Base-by-base conservation (phyloP, 2,888 invertebrate species). In the Cepaea hortensis region DNA sequence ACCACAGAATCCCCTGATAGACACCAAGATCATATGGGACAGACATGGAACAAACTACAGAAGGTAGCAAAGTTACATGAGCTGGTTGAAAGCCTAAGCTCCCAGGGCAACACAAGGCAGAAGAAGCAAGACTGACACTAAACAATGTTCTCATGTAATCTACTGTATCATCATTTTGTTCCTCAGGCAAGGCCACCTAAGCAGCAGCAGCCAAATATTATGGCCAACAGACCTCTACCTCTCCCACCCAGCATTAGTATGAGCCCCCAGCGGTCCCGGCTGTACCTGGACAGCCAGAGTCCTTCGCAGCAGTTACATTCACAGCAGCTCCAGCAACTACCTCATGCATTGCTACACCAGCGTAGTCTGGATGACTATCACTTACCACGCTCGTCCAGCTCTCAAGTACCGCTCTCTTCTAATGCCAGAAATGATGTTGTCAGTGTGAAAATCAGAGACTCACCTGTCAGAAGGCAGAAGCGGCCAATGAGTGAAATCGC, bases 171-270 rank as follows among this genome's bases (percentile, higher is more conserved):
- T 79, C 35, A 55, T 55, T 55, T 55, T 6, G 11, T 55, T 46
- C 15, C 4, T n/a, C 79, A 79, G 79, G 18, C 5, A 18, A 62
- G 46, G 50, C 81, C 46, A 11, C n/a, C 87, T 65, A 79, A 89
- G 13, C 88, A 89, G 23, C 88, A 89, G 23, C 90, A 89, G 46
- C 87, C 81, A 72, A 91, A 85, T 70, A 81, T 90, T 81, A 92
- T 93, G 92, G 90, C 91, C 81, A 92, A 93, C 89, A 90, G 93
- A 79, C 93, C 93, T 1, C 88, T 93, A 73, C 93, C 92, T 46
- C 79, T 81, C 46, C 83, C 81, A 6, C 86, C 87, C 3, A 75
- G 70, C 23, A 73, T 80, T 35, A 75, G 79, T 35, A 61, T 55
- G 46, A 85, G 85, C 65, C 85, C 85, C 20, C 85, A 85, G 61